These are phyloP conservation scores for Xylophagus ater DNA, from an alignment of 2,888 invertebrate species.

Conservation along the genomic window DNA sequence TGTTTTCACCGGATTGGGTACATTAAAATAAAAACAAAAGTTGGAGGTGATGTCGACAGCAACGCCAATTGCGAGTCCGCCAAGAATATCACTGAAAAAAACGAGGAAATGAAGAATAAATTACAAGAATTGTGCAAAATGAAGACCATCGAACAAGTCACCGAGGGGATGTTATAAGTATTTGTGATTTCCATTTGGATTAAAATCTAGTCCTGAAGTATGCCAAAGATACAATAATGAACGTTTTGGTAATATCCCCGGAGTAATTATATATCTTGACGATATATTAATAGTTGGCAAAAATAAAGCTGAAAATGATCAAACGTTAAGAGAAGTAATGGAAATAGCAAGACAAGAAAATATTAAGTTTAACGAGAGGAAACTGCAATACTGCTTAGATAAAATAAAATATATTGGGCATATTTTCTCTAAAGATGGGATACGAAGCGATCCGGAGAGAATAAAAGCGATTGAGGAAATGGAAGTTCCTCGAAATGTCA, in stretches of 20 bases:
- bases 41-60: conserved; percentile 5
- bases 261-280: conserved; percentile 15
- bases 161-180: too few relatives aligned
- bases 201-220: too few relatives aligned
- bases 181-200: too few relatives aligned
- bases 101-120: conserved; percentile 1
- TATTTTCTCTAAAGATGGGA: conserved; percentile 10
- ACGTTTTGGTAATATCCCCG: too few relatives aligned
- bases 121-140: neutral
- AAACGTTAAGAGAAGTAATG: conserved; percentile 12
- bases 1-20: conserved; percentile 7
- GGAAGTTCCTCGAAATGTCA: conserved; percentile 9
- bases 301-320: conserved; percentile 12
- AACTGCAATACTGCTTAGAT: conserved; percentile 4
- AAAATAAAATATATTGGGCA: conserved; percentile 12
- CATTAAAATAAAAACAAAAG: conserved; percentile 2
- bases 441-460: conserved; percentile 7
- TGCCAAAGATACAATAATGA: too few relatives aligned
- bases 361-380: conserved; percentile 15
- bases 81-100: conserved; percentile 2
- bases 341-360: conserved; percentile 14
- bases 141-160: conserved; percentile 1
- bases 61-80: neutral
- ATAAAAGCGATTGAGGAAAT: conserved; percentile 14
- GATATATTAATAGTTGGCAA: conserved; percentile 16